Evolutionary conservation across 2,888 invertebrate genomes (phyloP), one percentile per base, ranked within the genome.

Genomic region (Pilophorus perplexus): DNA sequence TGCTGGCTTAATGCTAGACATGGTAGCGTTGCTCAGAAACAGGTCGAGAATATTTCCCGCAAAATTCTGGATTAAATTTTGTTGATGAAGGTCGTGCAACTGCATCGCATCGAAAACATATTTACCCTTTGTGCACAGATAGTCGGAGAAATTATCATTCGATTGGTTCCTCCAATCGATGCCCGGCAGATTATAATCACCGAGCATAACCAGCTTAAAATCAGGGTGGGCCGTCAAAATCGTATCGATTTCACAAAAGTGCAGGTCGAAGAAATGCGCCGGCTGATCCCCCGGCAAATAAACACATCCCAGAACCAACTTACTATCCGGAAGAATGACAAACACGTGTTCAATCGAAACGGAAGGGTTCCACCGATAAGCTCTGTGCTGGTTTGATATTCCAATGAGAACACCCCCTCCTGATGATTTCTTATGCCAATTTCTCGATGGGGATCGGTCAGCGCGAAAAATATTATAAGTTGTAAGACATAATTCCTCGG

Each of bases 101-200:
- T 27, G 8, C 52, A 52, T 52, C 6, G 52, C 28, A 14, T 52
- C 52, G 2, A 3, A 22, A 6, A 48, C 23, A 14, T 23, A 14
- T 8, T 25, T 12, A 3, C 8, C 46, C 18, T 46, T 46, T 12
- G 12, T 3, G 25, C 23, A 6, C 48, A 48, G 23, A 23, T 12
- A 6, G 1, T 48, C 48, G 22, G 23, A 48, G 25, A 48, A 48
- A 22, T 14, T 14, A 14, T 23, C 25, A 5, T 4, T n/a, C 3
- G 8, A 10, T 14, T 48, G 48, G 8, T 22, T 12, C 4, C 8
- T 2, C 48, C 48, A 48, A 14, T 22, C 18, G n/a, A 48, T 48
- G 12, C 48, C 48, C 12, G 48, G 48, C 22, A 48, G 48, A 16
- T 48, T 48, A n/a, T 22, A 48, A 25, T 48, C 48, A 12, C 46